A percentile compares a stretch with the other conserved stretches of the same genome.
Conservation (phyloP, 2,797 vertebrate genomes). For the Tragopan temminckii region DNA sequence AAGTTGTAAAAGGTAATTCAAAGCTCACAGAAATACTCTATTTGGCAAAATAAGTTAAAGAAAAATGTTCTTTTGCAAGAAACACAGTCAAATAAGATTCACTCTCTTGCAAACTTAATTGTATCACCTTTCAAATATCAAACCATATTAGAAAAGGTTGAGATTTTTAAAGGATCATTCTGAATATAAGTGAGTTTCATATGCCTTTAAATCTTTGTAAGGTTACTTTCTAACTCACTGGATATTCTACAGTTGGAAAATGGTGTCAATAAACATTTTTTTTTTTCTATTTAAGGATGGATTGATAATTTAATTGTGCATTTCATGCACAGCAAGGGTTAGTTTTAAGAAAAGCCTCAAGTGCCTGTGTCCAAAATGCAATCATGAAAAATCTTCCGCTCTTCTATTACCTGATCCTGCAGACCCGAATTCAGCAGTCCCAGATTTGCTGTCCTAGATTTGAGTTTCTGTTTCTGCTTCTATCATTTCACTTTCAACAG, state of each 20-base stretch:
- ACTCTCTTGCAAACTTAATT: neutral
- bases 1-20: neutral
- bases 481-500: neutral
- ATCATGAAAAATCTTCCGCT: neutral
- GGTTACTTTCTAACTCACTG: accelerated
- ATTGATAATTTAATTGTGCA: neutral
- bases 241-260: neutral
- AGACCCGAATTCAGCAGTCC: neutral
- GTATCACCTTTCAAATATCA: neutral
- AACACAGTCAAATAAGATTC: neutral
- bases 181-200: accelerated
- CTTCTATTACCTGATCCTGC: neutral
- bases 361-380: accelerated
- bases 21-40: neutral
- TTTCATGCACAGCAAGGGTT: accelerated
- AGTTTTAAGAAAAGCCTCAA: neutral
- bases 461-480: neutral
- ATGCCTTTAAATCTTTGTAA: neutral
- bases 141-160: neutral
- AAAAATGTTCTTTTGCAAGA: neutral
- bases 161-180: neutral
- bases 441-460: too few relatives aligned
- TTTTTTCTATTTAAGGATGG: neutral
- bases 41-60: neutral
- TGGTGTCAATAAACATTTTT: neutral